These are phyloP conservation scores for Salvelinus sp. DNA, from an alignment of 2,113 vertebrate genomes.

Conservation along the genomic window DNA sequence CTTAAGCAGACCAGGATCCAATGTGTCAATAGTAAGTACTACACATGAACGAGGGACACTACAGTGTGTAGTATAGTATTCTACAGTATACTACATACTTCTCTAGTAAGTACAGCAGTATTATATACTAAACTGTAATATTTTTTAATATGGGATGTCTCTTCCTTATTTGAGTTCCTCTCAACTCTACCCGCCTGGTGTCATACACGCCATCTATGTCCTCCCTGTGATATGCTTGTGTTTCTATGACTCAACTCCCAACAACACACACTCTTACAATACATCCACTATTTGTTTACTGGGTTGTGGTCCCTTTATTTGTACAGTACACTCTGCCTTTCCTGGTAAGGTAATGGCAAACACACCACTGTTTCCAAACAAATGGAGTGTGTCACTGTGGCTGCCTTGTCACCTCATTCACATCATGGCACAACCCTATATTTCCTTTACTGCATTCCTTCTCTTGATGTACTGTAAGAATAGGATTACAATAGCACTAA, in stretches of 20 bases:
- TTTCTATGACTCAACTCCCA: neutral
- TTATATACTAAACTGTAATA: too few relatives aligned
- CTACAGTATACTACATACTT: too few relatives aligned
- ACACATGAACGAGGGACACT: too few relatives aligned
- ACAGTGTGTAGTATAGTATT: too few relatives aligned
- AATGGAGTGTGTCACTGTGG: conserved; percentile 7
- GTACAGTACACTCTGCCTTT: conserved; percentile 11
- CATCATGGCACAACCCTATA: neutral
- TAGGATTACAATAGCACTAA: neutral
- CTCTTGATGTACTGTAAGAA: neutral
- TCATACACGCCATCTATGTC: too few relatives aligned
- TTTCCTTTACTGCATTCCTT: neutral
- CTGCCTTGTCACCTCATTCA: conserved; percentile 8
- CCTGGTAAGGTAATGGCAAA: conserved; percentile 29
- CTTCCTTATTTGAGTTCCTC: too few relatives aligned
- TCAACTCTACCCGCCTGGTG: too few relatives aligned
- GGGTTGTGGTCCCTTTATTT: conserved; percentile 48
- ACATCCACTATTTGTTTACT: conserved; percentile 47
- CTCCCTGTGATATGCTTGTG: neutral
- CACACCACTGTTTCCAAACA: conserved; percentile 24
- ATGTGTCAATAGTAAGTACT: too few relatives aligned
- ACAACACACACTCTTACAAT: conserved; percentile 13
- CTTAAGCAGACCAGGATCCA: too few relatives aligned
- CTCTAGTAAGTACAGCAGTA: too few relatives aligned
- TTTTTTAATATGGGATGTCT: too few relatives aligned